Evolutionary conservation across 2,888 invertebrate genomes (phyloP).

Genomic region (Allacma fusca): DNA sequence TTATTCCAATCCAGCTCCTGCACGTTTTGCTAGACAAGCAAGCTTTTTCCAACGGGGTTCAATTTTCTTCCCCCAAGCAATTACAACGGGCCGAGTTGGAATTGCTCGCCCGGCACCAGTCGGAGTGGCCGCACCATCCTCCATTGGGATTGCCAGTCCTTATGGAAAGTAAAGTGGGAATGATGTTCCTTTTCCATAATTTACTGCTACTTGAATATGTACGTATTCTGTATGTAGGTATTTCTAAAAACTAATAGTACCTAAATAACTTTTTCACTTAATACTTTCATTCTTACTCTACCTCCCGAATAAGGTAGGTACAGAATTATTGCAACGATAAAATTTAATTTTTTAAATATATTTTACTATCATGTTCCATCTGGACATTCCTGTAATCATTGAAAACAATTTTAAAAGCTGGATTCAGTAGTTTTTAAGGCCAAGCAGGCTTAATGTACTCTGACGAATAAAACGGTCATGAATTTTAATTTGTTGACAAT

Average conservation of each 20-base stretch:
- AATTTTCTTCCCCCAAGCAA: constrained; percentile 29
- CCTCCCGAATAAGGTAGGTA: too few relatives aligned
- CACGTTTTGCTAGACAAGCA: background rate
- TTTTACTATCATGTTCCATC: too few relatives aligned
- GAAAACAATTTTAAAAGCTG: background rate
- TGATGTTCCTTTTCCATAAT: background rate
- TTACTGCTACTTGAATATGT: background rate
- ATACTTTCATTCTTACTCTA: too few relatives aligned
- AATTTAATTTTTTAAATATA: too few relatives aligned
- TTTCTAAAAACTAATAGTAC: too few relatives aligned
- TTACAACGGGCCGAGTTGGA: constrained; percentile 19
- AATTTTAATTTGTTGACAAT: background rate
- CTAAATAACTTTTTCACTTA: too few relatives aligned
- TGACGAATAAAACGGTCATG: background rate
- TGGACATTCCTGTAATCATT: too few relatives aligned
- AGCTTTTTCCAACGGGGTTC: constrained; percentile 5
- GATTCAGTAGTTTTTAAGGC: background rate
- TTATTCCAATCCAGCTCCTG: background rate
- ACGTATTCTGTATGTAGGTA: background rate
- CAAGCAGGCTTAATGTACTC: background rate
- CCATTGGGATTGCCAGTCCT: constrained; percentile 38
- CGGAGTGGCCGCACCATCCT: constrained; percentile 26
- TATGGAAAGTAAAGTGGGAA: constrained; percentile 37
- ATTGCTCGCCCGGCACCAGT: constrained; percentile 35
- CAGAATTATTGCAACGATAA: too few relatives aligned